phyloP scores from a whole-genome alignment of 2,797 vertebrate species.

The Somateria mollissima region DNA sequence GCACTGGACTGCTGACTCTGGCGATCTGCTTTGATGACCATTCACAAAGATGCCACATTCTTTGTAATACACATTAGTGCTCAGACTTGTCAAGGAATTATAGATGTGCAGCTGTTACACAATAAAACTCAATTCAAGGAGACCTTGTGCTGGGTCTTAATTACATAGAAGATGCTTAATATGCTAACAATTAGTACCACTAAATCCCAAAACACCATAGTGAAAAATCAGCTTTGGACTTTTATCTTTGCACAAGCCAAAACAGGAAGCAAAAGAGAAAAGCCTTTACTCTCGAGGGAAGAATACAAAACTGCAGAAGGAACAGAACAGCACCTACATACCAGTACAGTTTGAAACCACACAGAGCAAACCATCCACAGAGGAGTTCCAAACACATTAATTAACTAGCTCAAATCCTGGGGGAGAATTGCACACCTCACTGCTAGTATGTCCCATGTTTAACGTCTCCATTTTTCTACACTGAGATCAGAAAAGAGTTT shows the following conservation, averaged over 20 bases:
- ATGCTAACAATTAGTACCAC: fast-evolving
- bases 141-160: not conserved
- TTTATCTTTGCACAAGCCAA: not conserved
- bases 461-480: not conserved
- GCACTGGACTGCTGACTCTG: fast-evolving
- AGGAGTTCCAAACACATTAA: not conserved
- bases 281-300: not conserved
- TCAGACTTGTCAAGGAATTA: not conserved
- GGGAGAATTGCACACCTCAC: fast-evolving
- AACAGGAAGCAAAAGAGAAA: not conserved
- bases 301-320: not conserved
- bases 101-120: not conserved
- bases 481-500: fast-evolving
- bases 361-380: not conserved
- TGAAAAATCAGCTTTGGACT: too few relatives aligned
- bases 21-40: not conserved
- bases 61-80: not conserved
- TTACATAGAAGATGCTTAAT: not conserved
- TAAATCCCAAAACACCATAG: not conserved
- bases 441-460: fast-evolving
- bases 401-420: not conserved
- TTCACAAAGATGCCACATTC: not conserved
- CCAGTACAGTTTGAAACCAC: not conserved
- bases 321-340: not conserved
- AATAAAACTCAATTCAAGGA: not conserved